Conservation (phyloP, 2,113 vertebrate species). For the Ameiurus melas region DNA sequence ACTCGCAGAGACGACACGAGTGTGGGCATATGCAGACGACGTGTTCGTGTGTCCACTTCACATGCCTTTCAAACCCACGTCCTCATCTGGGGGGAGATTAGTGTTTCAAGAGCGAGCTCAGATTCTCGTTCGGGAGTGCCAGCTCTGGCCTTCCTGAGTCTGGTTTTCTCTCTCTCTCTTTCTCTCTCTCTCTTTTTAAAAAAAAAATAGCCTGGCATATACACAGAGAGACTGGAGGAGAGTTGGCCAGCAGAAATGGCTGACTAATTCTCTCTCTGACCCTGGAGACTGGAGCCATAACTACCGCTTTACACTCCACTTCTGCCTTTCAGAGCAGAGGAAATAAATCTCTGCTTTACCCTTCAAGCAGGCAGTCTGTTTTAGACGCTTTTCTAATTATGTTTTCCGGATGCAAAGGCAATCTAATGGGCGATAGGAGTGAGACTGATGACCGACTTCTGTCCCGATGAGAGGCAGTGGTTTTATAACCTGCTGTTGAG, state of each 20-base stretch:
- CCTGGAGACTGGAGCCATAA: constrained; percentile 33
- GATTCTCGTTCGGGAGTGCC: neutral
- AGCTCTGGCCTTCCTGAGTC: constrained; percentile 3
- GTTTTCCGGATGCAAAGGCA: constrained; percentile 4
- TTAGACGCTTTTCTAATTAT: constrained; percentile 4
- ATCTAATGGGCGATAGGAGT: constrained; percentile 7
- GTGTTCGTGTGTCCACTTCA: constrained; percentile 27
- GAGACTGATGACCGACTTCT: neutral
- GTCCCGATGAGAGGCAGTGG: constrained; percentile 9
- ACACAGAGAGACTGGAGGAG: constrained; percentile 16
- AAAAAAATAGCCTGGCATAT: constrained; percentile 4
- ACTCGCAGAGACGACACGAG: neutral
- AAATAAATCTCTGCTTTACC: neutral
- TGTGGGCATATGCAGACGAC: neutral
- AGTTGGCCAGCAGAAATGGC: constrained; percentile 20
- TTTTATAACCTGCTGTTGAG: constrained; percentile 22
- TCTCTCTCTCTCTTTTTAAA: neutral
- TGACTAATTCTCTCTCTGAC: constrained; percentile 48
- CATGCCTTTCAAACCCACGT: constrained; percentile 27
- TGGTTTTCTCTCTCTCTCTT: neutral
- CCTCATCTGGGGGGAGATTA: neutral
- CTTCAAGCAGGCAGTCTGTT: constrained; percentile 10
- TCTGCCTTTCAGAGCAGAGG: neutral
- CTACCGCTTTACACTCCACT: constrained; percentile 30
- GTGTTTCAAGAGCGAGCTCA: neutral